Evolutionary conservation across 64 coral and sea anemone species (phyloP).

Genomic region (Cladopsammia gracilis): DNA sequence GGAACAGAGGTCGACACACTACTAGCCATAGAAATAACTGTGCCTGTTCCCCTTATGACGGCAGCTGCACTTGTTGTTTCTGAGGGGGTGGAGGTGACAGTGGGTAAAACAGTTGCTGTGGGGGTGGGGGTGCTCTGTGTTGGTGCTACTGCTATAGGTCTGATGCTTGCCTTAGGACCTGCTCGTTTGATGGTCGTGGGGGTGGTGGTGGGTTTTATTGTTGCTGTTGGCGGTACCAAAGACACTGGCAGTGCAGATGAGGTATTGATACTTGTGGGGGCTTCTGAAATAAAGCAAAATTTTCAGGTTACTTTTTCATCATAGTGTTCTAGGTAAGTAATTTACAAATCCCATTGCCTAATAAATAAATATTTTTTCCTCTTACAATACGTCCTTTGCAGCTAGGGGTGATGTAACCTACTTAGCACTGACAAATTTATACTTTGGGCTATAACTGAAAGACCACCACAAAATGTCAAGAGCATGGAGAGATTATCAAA

Average conservation of each 20-base stretch:
- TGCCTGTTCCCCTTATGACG: constrained; percentile 30
- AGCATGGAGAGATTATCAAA: too few relatives aligned
- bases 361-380: too few relatives aligned
- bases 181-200: constrained; percentile 78
- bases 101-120: constrained; percentile 94
- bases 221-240: constrained; percentile 87
- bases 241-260: constrained; percentile 61
- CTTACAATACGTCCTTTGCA: too few relatives aligned
- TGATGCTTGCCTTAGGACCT: constrained; percentile 87
- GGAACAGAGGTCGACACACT: constrained; percentile 57
- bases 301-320: too few relatives aligned
- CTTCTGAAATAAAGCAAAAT: not conserved
- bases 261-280: constrained; percentile 14
- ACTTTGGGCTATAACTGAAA: too few relatives aligned
- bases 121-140: constrained; percentile 80
- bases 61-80: constrained; percentile 48
- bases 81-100: constrained; percentile 83
- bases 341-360: too few relatives aligned
- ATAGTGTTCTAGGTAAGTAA: too few relatives aligned
- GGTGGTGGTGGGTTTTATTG: constrained; percentile 95
- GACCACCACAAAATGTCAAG: too few relatives aligned
- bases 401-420: too few relatives aligned
- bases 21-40: constrained; percentile 8
- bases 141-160: constrained; percentile 95
- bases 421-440: too few relatives aligned